Evolutionary conservation across 2,113 vertebrate genomes (phyloP).

Genomic region (Corythornis cristatus): DNA sequence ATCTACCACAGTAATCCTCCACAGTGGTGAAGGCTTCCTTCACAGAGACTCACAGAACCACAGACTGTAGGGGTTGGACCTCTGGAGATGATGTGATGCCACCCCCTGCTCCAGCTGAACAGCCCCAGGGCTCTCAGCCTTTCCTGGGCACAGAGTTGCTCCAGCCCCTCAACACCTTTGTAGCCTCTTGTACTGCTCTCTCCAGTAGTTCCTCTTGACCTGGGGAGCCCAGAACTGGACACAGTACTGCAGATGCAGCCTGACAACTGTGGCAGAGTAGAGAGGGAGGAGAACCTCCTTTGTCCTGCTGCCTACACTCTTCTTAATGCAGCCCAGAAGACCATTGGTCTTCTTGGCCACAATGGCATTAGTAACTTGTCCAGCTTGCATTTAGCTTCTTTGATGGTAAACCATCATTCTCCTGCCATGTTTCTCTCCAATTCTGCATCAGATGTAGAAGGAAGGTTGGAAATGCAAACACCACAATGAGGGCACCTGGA

Average conservation of each 20-base stretch:
- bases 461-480: not conserved
- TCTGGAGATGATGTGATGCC: not conserved
- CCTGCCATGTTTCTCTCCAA: not conserved
- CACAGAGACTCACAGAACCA: not conserved
- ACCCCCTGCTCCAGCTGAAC: not conserved
- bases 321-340: too few species aligned
- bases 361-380: not conserved
- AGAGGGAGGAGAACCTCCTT: too few species aligned
- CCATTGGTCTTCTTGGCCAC: too few species aligned
- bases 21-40: not conserved
- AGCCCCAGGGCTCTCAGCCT: too few species aligned
- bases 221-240: too few species aligned
- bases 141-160: too few species aligned
- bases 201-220: too few species aligned
- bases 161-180: too few species aligned
- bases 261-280: too few species aligned
- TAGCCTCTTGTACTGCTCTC: too few species aligned
- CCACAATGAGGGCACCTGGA: not conserved
- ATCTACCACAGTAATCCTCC: not conserved
- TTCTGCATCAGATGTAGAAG: fast-evolving
- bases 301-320: too few species aligned
- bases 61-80: not conserved
- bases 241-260: too few species aligned
- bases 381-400: not conserved
- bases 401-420: not conserved